A percentile compares a stretch with the other conserved stretches of the same genome.
Conservation (phyloP, 1,140 invertebrate species). For the Aporrectodea caliginosa region DNA sequence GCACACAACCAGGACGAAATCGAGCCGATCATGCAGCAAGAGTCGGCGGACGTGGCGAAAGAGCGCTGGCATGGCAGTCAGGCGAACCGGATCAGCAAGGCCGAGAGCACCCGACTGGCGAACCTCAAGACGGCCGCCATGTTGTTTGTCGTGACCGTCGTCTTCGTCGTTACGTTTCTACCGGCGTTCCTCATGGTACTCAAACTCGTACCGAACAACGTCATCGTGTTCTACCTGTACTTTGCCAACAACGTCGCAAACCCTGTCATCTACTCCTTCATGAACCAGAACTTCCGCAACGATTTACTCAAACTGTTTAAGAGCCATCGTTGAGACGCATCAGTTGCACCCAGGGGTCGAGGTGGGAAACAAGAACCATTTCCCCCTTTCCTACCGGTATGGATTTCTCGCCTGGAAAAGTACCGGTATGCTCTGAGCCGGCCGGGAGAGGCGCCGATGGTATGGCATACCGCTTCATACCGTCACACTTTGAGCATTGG, state of each 20-base stretch:
- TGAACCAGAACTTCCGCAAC: constrained; percentile 50
- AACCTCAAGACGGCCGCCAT: constrained; percentile 28
- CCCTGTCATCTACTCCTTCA: no score
- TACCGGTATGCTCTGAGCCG: no score
- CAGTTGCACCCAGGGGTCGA: no score
- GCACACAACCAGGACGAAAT: background rate
- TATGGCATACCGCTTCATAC: no score
- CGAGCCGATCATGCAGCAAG: background rate
- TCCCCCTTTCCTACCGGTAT: no score
- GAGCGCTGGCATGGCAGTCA: background rate
- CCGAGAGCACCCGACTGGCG: constrained; percentile 15
- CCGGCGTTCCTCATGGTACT: constrained; percentile 49
- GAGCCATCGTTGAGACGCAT: background rate
- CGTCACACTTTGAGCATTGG: no score
- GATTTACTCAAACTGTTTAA: constrained; percentile 35
- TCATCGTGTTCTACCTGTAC: constrained; percentile 48
- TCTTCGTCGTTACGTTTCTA: constrained; percentile 48
- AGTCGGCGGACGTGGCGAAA: background rate
- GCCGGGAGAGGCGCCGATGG: no score
- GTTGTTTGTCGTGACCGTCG: constrained; percentile 45
- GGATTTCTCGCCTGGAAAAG: no score
- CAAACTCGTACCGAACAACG: constrained; percentile 37
- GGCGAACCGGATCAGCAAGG: background rate
- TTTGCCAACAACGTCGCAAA: no score
- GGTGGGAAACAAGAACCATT: no score